These are phyloP conservation scores for Drosophila persimilis DNA, from an alignment of 1,140 invertebrate genomes.

Conservation along the genomic window DNA sequence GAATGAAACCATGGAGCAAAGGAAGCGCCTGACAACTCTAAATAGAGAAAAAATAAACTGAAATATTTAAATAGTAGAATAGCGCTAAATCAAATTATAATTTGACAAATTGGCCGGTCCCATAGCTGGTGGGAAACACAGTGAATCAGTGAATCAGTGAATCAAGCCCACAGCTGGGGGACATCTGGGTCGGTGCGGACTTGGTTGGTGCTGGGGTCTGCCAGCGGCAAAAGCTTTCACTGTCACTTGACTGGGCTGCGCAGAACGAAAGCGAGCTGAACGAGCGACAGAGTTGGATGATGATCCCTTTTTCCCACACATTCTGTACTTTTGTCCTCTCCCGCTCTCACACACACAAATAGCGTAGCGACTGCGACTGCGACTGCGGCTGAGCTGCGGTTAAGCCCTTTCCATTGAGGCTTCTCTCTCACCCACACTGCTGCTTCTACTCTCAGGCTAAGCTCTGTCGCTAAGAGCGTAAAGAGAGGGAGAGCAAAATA, in stretches of 20 bases:
- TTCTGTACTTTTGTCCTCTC: too few relatives aligned
- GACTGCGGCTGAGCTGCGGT: too few relatives aligned
- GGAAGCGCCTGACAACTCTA: too few relatives aligned
- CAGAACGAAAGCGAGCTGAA: neutral
- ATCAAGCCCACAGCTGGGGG: neutral
- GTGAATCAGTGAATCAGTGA: conserved; percentile 15
- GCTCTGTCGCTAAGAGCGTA: neutral
- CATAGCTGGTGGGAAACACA: neutral
- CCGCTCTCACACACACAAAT: neutral
- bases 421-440: too few relatives aligned
- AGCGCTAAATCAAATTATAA: conserved; percentile 63
- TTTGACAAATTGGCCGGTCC: conserved; percentile 56
- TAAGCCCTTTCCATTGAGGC: too few relatives aligned
- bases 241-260: neutral
- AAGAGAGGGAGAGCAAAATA: conserved; percentile 1
- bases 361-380: too few relatives aligned
- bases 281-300: neutral
- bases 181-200: too few relatives aligned
- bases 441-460: too few relatives aligned
- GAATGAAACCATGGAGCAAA: conserved; percentile 21
- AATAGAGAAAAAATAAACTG: too few relatives aligned
- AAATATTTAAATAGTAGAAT: conserved; percentile 17
- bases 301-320: neutral
- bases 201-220: neutral
- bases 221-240: neutral